Base-by-base conservation (phyloP, 1,140 invertebrate species). In the Psix sp. region DNA sequence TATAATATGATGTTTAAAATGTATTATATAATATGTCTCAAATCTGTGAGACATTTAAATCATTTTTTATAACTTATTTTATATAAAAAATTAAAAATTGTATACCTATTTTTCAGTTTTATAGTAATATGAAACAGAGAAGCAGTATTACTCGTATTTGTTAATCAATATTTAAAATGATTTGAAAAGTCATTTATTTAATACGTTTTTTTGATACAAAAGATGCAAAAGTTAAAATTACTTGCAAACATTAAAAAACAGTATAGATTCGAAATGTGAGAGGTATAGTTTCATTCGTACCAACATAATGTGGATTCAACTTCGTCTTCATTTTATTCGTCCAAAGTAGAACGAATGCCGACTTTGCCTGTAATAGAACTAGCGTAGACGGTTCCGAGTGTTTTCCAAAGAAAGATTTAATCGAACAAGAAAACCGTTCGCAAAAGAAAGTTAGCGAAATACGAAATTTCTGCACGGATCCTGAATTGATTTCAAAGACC, bases 321-420 rank as follows among this genome's bases (percentile, higher is more conserved):
- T n/a, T 78, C 60, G 65, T 80, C 78, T 65, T 81, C 78, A 78
- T 77, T 66, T 79, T 77, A 77, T 80, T 67, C 71, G 72, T 72
- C 71, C 80, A 73, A 62, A 48, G 42, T 62, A 24, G 49, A 60
- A 29, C 59, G 67, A 24, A 24, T 3, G 7, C 3, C 3, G 49
- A 68, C 48, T 76, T 77, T 62, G 63, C 83, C 83, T 84, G 82
- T 82, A 84, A 83, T 84, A 81, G 78, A 84, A 83, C 83, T 81
- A 83, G 73, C 78, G 75, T 60, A 79, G 79, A 77, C 78, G 76
- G 62, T 78, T 79, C 80, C 77, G 78, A 82, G 81, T 82, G 79
- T 82, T 80, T 82, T 79, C 76, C 78, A 62, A 83, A 76, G 79
- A 84, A 84, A 84, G 82, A 84, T 84, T 83, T 80, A 84, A 83